Conservation (phyloP, 2,113 vertebrate species). For the Upupa epops region DNA sequence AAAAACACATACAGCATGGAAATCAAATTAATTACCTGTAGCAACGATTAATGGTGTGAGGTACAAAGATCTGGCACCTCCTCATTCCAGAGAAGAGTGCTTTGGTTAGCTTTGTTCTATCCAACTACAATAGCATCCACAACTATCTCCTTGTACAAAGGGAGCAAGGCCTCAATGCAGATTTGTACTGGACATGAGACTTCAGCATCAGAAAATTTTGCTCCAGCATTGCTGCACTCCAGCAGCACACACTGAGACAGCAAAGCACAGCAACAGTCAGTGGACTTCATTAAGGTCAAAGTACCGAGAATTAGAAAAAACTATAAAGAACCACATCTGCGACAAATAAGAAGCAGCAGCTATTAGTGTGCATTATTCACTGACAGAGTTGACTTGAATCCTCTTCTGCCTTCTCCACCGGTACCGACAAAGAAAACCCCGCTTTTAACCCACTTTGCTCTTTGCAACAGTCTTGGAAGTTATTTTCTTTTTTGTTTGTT, state of each 20-base stretch:
- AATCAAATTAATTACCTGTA: not conserved
- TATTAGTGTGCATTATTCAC: not conserved
- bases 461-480: not conserved
- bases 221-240: not conserved
- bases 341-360: not conserved
- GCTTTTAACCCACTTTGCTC: not conserved
- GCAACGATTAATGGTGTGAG: not conserved
- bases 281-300: not conserved
- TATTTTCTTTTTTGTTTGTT: too few relatives aligned
- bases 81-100: not conserved
- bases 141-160: not conserved
- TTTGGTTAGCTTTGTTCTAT: not conserved
- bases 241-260: not conserved
- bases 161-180: not conserved
- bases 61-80: not conserved
- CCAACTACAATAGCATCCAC: not conserved
- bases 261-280: accelerated
- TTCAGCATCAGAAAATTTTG: not conserved
- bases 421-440: not conserved
- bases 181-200: accelerated
- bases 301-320: not conserved
- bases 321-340: not conserved
- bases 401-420: not conserved
- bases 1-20: not conserved
- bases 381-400: accelerated